Evolutionary conservation across 2,888 invertebrate genomes (phyloP), one percentile per base, ranked within the genome.

Genomic region (Capitulum mitella): DNA sequence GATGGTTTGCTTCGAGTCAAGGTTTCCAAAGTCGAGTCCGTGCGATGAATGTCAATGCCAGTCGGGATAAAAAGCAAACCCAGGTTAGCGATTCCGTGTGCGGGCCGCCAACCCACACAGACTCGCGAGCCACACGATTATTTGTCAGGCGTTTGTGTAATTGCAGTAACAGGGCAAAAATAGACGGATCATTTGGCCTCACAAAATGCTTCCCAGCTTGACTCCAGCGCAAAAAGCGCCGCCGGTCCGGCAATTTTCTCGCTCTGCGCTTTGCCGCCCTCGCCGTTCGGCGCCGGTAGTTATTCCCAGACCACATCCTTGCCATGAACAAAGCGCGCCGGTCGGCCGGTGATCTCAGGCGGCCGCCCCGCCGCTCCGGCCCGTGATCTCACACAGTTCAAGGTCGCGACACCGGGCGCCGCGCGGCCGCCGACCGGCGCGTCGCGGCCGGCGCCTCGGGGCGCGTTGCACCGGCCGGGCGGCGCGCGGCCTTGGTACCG

Each of bases 321-420:
- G 37, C 26, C 37, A n/a, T 29, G 70, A 40, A 70, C 70, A 70
- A 70, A 40, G 70, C 70, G 70, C 70, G 37, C 37, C 14, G 64
- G 34, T 16, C 26, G 70, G 70, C 40, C 70, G 40, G 22, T 70
- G 70, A 22, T 70, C 70, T 40, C 70, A 26, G 40, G 34, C 6
- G 34, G 19, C 34, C 14, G 29, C 26, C 26, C 6, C 37, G 70
- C 70, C 70, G 29, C 58, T 29, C 10, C 29, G 8, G 58, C 58
- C 29, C 58, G 2, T 70, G 70, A 70, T 70, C 70, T 70, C 70
- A 70, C 58, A n/a, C 26, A 29, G 70, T 70, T 70, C 70, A 70
- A 70, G 70, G 70, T 40, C 70, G 70, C 40, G 70, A 70, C 70
- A 70, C 70, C n/a, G 64, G 34, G 19, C 34, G 19, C 64, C 64